Conservation (phyloP, 2,797 vertebrate species). For the Parauchenoglanis punctatus region DNA sequence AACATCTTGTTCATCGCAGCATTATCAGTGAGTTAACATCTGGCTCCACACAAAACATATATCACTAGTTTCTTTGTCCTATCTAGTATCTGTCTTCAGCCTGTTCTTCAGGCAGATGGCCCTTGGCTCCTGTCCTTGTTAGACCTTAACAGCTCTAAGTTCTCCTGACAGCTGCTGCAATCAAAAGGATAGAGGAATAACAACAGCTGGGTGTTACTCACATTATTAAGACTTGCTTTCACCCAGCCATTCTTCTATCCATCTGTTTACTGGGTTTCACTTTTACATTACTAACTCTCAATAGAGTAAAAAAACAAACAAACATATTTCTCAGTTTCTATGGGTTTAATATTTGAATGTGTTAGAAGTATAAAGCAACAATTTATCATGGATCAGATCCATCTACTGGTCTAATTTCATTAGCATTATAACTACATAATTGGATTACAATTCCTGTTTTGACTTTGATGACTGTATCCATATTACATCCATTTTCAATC, state of each 20-base stretch:
- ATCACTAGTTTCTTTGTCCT: slow-evolving; percentile 34
- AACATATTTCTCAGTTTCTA: slow-evolving; percentile 4
- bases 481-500: not conserved
- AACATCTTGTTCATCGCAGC: slow-evolving; percentile 10
- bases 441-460: slow-evolving; percentile 1
- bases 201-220: slow-evolving; percentile 59
- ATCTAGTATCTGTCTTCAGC: slow-evolving; percentile 39
- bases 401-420: not conserved
- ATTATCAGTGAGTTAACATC: slow-evolving; percentile 35
- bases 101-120: slow-evolving; percentile 49
- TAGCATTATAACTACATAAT: not conserved
- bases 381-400: slow-evolving; percentile 22
- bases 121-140: slow-evolving; percentile 53
- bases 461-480: not conserved
- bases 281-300: slow-evolving; percentile 21
- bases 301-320: slow-evolving; percentile 19
- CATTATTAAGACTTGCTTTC: slow-evolving; percentile 37
- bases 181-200: slow-evolving; percentile 59
- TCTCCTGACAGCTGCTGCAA: slow-evolving; percentile 60
- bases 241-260: slow-evolving; percentile 46
- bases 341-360: slow-evolving; percentile 16
- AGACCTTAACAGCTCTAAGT: slow-evolving; percentile 55
- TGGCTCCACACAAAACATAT: slow-evolving; percentile 13
- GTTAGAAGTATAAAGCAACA: not conserved
- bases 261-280: slow-evolving; percentile 50